Evolutionary conservation across 2,113 vertebrate genomes (phyloP), one percentile per base, ranked within the genome.

Genomic region (Myotis brandtii): DNA sequence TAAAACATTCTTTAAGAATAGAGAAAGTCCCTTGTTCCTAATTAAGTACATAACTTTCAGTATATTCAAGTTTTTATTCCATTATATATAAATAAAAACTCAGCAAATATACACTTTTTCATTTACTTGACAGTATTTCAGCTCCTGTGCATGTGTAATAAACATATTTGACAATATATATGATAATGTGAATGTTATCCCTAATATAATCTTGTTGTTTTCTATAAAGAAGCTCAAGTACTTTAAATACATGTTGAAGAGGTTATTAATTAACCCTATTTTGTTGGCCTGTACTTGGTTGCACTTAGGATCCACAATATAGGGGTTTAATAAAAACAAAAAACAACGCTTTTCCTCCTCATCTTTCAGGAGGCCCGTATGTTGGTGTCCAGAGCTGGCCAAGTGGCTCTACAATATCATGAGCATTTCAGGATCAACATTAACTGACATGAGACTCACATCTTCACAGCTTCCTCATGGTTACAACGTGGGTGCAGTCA

Each of bases 401-500:
- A 54, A 23, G 32, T 54, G 30, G 3, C 2, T 46, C 37, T 48
- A n/a, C 3, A 17, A 16, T 3, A 16, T 85, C 25, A 17, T 5
- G 23, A 70, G 6, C 48, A 30, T 56, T 81, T 70, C n/a, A 52
- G 48, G 0, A 20, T 89, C 43, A 56, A 1, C 5, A 30, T 0
- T 59, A 12, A 89, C 32, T 73, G 25, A 9, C 13, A 23, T 5
- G 11, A 40, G 2, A 59, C 12, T 92, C 7, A 62, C 1, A 3
- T 69, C 12, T 48, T 40, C 10, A 30, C 6, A 4, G 21, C 2
- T 79, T 5, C 70, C 21, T 89, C 62, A 3, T 0, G 3, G 48
- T 16, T n/a, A 13, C 0, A 0, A 5, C 18, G 10, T 1, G 9
- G 18, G 14, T 37, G 14, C 40, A 27, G 1, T 30, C 43, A 59